These are phyloP conservation scores for Gephyroberyx darwinii DNA, from an alignment of 2,797 vertebrate species.

Conservation along the genomic window DNA sequence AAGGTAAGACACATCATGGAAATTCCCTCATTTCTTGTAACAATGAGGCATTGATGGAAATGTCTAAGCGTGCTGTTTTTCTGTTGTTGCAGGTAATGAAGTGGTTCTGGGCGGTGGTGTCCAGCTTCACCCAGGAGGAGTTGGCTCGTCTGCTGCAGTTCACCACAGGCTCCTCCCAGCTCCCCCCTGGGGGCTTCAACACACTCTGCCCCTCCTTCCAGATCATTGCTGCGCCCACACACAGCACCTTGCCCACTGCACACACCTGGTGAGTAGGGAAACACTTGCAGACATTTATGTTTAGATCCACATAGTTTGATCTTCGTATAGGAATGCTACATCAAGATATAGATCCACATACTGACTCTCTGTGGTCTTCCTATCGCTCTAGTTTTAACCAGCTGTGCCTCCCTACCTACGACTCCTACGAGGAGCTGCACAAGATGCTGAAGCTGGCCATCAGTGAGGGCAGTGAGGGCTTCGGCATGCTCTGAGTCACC, in stretches of 20 bases:
- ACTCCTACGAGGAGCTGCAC: slow-evolving; percentile 99
- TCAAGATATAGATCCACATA: background rate
- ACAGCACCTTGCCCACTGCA: slow-evolving; percentile 96
- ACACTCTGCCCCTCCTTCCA: slow-evolving; percentile 99
- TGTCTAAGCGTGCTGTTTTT: slow-evolving; percentile 2
- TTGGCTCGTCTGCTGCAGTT: slow-evolving; percentile 97
- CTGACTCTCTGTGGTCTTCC: background rate
- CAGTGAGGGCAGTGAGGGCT: slow-evolving; percentile 98
- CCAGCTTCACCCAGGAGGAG: slow-evolving; percentile 98
- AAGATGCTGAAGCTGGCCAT: slow-evolving; percentile 99
- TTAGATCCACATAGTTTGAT: background rate
- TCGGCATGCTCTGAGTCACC: slow-evolving; percentile 93
- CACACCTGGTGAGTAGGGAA: slow-evolving; percentile 92
- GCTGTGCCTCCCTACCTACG: slow-evolving; percentile 99
- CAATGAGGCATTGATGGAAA: background rate
- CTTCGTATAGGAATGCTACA: background rate
- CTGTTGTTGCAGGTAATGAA: slow-evolving; percentile 90
- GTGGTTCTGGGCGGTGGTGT: slow-evolving; percentile 99
- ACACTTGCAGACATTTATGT: slow-evolving; percentile 1
- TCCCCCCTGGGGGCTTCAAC: slow-evolving; percentile 95
- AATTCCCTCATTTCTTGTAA: background rate
- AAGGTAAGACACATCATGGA: slow-evolving; percentile 81
- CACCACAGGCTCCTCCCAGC: slow-evolving; percentile 97
- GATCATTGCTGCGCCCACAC: slow-evolving; percentile 96
- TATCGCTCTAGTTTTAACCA: slow-evolving; percentile 92